phyloP scores from a whole-genome alignment of 37 sponge, comb jelly and placozoan genomes.

The Theonella swinhoei region DNA sequence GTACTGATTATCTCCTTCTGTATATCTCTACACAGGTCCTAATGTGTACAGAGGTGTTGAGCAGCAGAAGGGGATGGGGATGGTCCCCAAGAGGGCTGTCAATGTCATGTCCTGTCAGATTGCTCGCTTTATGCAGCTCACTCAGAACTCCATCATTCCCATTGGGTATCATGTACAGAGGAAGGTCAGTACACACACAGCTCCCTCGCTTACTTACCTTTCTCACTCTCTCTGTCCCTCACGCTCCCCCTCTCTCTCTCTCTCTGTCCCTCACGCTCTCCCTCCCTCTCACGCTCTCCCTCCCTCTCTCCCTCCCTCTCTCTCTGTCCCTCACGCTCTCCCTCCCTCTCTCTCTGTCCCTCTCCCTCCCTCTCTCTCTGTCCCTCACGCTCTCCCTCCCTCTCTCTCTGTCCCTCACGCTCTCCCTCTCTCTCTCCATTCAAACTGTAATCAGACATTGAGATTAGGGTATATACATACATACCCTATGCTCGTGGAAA shows the following conservation, averaged over 20 bases:
- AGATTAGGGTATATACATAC: too few relatives aligned
- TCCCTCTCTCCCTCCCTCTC: too few relatives aligned
- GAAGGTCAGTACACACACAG: conserved; percentile 76
- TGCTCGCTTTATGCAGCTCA: conserved; percentile 71
- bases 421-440: too few relatives aligned
- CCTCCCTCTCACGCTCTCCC: neutral
- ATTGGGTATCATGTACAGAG: conserved; percentile 78
- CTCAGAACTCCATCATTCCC: conserved; percentile 77
- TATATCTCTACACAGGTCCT: conserved; percentile 45
- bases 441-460: too few relatives aligned
- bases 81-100: conserved; percentile 83
- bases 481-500: too few relatives aligned
- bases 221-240: neutral
- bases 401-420: too few relatives aligned
- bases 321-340: too few relatives aligned
- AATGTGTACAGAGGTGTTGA: conserved; percentile 36
- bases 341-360: too few relatives aligned
- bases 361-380: too few relatives aligned
- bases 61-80: conserved; percentile 67
- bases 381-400: too few relatives aligned
- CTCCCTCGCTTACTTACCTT: too few relatives aligned
- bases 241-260: neutral
- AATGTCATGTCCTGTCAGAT: conserved; percentile 86
- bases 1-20: too few relatives aligned
- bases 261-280: neutral